Conservation (phyloP, 2,888 invertebrate species). For the Hydrotaea cyrtoneurina region DNA sequence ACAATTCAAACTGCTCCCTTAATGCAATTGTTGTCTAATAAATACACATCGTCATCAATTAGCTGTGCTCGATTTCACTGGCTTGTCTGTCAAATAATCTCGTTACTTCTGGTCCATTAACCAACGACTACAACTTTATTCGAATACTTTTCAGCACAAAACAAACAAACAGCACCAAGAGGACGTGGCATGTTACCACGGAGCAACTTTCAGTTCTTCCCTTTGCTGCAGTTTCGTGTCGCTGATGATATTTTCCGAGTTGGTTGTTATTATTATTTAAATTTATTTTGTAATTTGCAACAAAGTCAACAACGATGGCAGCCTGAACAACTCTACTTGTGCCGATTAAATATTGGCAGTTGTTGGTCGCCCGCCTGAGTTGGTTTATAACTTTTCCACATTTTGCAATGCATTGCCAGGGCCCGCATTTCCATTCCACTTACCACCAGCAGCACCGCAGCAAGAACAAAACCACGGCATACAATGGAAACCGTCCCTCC, state of each 20-base stretch:
- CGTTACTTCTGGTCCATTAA: conserved; percentile 5
- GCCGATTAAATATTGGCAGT: conserved; percentile 32
- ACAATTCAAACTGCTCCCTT: too few relatives aligned
- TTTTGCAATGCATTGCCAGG: conserved; percentile 38
- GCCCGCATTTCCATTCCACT: not conserved
- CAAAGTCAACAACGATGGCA: conserved; percentile 40
- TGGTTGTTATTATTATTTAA: conserved; percentile 46
- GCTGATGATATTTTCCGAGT: conserved; percentile 23
- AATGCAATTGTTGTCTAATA: too few relatives aligned
- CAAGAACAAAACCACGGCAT: not conserved
- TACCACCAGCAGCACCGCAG: not conserved
- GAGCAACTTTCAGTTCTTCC: not conserved
- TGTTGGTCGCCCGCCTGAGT: not conserved
- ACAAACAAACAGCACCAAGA: not conserved
- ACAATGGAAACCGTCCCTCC: not conserved
- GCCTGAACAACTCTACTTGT: conserved; percentile 23
- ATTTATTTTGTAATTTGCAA: conserved; percentile 53
- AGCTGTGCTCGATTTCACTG: not conserved
- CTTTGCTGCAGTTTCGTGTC: conserved; percentile 16
- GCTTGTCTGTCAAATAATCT: conserved; percentile 3
- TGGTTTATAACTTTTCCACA: not conserved
- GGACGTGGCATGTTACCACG: not conserved
- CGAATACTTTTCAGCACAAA: not conserved
- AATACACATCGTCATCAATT: too few relatives aligned
- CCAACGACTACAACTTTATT: not conserved